A percentile compares a stretch with the other conserved stretches of the same genome.
phyloP scores from a whole-genome alignment of 2,797 vertebrate genomes.

The Pampus argenteus region DNA sequence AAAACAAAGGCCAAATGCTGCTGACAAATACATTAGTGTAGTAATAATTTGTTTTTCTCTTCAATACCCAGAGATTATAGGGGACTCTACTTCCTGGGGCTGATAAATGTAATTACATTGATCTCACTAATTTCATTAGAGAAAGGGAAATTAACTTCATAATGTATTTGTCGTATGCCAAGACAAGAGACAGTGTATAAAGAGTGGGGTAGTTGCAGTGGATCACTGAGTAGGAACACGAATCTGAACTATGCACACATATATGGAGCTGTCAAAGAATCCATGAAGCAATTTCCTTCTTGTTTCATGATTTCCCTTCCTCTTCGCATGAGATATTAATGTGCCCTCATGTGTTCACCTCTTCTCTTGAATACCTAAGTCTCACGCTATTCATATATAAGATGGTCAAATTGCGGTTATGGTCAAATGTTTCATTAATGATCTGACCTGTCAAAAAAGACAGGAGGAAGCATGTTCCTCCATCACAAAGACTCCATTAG shows the following conservation, averaged over 20 bases:
- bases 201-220: background rate
- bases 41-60: conserved; percentile 67
- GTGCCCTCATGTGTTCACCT: conserved; percentile 35
- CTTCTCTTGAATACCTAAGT: conserved; percentile 42
- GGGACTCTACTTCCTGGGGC: conserved; percentile 71
- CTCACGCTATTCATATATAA: conserved; percentile 44
- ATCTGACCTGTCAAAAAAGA: conserved; percentile 58
- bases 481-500: conserved; percentile 67
- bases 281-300: conserved; percentile 13
- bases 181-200: conserved; percentile 35
- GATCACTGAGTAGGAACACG: conserved; percentile 9
- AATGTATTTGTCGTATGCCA: conserved; percentile 52
- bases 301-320: conserved; percentile 22
- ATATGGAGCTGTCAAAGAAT: conserved; percentile 17
- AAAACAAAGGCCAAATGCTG: conserved; percentile 60
- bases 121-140: conserved; percentile 73
- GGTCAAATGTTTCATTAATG: conserved; percentile 68
- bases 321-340: conserved; percentile 56
- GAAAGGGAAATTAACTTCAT: conserved; percentile 67
- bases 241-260: background rate
- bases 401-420: conserved; percentile 54
- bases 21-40: conserved; percentile 66
- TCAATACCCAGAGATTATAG: conserved; percentile 66
- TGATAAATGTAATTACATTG: conserved; percentile 75
- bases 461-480: conserved; percentile 32